Percentiles rank a stretch among this genome's conserved stretches.
phyloP scores from a whole-genome alignment of 2,888 invertebrate genomes.

The Nephrotoma flavescens region DNA sequence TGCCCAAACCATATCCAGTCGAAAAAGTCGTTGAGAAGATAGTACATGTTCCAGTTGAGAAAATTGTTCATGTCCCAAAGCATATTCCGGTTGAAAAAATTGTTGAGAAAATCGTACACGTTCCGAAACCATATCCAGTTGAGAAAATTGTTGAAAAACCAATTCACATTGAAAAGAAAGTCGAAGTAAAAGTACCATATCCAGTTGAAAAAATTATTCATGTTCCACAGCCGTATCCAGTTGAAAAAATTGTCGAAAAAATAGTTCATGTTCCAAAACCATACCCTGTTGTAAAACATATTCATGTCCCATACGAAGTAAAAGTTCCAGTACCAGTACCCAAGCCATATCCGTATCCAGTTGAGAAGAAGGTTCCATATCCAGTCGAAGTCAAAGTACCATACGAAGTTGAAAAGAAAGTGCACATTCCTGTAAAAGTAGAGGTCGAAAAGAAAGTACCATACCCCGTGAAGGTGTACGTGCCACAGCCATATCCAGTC shows the following conservation, averaged over 20 bases:
- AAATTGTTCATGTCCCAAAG: slow-evolving; percentile 31
- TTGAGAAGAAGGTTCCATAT: slow-evolving; percentile 24
- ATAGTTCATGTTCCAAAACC: slow-evolving; percentile 35
- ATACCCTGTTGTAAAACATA: slow-evolving; percentile 17
- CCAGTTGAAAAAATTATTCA: slow-evolving; percentile 32
- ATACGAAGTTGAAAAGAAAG: slow-evolving; percentile 20
- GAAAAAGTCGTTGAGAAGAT: slow-evolving; percentile 31
- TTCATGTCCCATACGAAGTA: slow-evolving; percentile 23
- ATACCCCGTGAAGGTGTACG: slow-evolving; percentile 15
- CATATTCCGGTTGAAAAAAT: slow-evolving; percentile 28
- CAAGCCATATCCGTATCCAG: slow-evolving; percentile 28
- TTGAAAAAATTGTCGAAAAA: slow-evolving; percentile 21
- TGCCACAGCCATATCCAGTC: slow-evolving; percentile 28
- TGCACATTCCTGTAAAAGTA: slow-evolving; percentile 17
- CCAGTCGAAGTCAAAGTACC: slow-evolving; percentile 27
- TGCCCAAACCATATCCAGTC: slow-evolving; percentile 39
- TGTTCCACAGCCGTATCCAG: slow-evolving; percentile 29
- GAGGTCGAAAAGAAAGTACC: slow-evolving; percentile 35
- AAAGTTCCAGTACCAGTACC: slow-evolving; percentile 30
- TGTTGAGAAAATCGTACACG: slow-evolving; percentile 25
- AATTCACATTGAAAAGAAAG: slow-evolving; percentile 33
- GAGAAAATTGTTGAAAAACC: slow-evolving; percentile 26
- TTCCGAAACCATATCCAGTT: slow-evolving; percentile 21
- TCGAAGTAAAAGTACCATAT: slow-evolving; percentile 32
- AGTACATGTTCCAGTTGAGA: slow-evolving; percentile 24